These are phyloP conservation scores for Ramphastos sulfuratus DNA, from an alignment of 2,113 vertebrate genomes.

Conservation along the genomic window DNA sequence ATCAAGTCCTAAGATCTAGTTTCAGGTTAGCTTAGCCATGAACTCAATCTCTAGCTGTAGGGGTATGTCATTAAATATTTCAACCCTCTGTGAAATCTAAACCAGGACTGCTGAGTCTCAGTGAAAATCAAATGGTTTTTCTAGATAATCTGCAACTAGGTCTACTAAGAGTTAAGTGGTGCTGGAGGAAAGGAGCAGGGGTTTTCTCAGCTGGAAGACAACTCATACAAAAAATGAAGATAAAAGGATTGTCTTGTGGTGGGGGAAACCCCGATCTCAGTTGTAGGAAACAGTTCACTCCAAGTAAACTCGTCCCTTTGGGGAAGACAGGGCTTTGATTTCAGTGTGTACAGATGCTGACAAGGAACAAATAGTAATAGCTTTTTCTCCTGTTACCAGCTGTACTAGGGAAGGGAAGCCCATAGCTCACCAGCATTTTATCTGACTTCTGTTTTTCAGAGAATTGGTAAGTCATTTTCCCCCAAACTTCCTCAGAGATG, in stretches of 20 bases:
- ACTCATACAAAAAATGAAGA: constrained; percentile 20
- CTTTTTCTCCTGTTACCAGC: neutral
- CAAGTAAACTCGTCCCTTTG: neutral
- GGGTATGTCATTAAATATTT: neutral
- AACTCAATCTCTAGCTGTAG: neutral
- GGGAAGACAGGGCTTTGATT: neutral
- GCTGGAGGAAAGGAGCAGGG: neutral
- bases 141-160: neutral
- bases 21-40: neutral
- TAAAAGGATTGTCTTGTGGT: constrained; percentile 35
- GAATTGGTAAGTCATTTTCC: neutral
- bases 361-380: neutral
- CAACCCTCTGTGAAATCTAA: neutral
- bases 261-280: neutral
- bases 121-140: neutral
- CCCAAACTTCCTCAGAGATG: neutral
- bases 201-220: constrained; percentile 25
- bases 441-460: constrained; percentile 6
- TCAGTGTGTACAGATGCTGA: neutral
- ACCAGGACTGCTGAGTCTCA: neutral
- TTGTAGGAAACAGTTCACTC: neutral
- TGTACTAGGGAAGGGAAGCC: neutral
- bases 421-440: neutral
- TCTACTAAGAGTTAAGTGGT: neutral
- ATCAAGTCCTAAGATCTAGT: neutral